phyloP scores from a whole-genome alignment of 1,140 invertebrate genomes.

The Hydropsyche tenuis region DNA sequence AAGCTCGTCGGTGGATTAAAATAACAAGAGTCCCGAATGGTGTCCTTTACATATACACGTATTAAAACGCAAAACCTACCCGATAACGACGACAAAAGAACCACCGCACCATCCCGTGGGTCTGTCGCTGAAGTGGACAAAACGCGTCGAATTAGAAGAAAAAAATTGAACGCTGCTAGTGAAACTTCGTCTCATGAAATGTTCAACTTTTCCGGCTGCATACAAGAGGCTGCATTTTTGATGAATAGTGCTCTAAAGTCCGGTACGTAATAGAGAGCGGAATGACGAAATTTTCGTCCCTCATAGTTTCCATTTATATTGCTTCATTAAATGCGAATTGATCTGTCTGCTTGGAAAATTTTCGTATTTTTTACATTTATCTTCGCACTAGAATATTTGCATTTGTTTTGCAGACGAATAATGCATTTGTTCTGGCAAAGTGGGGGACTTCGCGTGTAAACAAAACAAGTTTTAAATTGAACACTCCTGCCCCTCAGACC shows the following conservation, averaged over 20 bases:
- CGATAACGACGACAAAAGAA: slow-evolving; percentile 3
- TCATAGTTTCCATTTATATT: background rate
- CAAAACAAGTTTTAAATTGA: slow-evolving; percentile 47
- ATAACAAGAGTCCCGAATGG: slow-evolving; percentile 31
- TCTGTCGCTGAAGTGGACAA: background rate
- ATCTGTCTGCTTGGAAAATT: background rate
- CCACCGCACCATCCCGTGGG: background rate
- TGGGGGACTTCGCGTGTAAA: slow-evolving; percentile 32
- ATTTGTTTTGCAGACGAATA: slow-evolving; percentile 40
- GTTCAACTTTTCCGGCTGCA: background rate
- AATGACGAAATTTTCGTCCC: too few relatives aligned
- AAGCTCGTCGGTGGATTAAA: slow-evolving; percentile 41
- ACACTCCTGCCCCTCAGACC: slow-evolving; percentile 27
- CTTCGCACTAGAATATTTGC: slow-evolving; percentile 37
- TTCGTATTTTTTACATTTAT: background rate
- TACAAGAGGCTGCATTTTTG: background rate
- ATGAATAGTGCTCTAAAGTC: background rate
- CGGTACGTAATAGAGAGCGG: background rate
- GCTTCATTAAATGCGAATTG: slow-evolving; percentile 1
- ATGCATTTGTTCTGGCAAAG: slow-evolving; percentile 33
- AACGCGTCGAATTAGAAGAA: background rate
- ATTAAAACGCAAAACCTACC: background rate
- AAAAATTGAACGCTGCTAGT: background rate
- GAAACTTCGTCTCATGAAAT: background rate
- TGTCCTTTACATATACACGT: background rate